These are phyloP conservation scores for Diaprepes abbreviatus DNA, from an alignment of 2,888 invertebrate species.

Conservation along the genomic window DNA sequence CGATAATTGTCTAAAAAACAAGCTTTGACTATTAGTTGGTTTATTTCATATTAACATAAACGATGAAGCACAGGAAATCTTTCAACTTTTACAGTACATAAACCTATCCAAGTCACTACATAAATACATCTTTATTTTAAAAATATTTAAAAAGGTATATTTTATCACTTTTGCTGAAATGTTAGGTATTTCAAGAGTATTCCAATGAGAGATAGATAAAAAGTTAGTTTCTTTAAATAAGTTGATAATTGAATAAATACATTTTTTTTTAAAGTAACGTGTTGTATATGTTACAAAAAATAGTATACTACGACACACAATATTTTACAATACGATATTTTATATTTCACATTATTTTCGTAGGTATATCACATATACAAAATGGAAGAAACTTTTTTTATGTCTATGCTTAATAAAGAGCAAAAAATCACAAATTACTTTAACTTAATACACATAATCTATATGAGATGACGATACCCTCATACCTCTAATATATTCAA, in stretches of 20 bases:
- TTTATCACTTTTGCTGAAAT: neutral
- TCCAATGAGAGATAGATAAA: neutral
- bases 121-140: neutral
- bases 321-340: neutral
- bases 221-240: neutral
- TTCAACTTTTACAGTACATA: neutral
- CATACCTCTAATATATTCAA: no score
- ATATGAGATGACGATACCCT: no score
- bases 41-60: no score
- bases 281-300: neutral
- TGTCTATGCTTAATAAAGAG: neutral
- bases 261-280: neutral
- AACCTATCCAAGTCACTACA: neutral
- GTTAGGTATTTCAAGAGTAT: conserved; percentile 8
- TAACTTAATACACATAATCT: no score
- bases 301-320: neutral
- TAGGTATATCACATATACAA: conserved; percentile 12
- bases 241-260: neutral
- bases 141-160: neutral
- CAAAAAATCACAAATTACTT: no score
- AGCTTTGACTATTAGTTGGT: no score
- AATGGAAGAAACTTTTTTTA: conserved; percentile 12
- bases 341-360: no score
- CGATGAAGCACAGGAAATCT: no score
- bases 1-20: no score